Evolutionary conservation across 1,140 invertebrate genomes (phyloP).

Genomic region (Oryctes rhinoceros): DNA sequence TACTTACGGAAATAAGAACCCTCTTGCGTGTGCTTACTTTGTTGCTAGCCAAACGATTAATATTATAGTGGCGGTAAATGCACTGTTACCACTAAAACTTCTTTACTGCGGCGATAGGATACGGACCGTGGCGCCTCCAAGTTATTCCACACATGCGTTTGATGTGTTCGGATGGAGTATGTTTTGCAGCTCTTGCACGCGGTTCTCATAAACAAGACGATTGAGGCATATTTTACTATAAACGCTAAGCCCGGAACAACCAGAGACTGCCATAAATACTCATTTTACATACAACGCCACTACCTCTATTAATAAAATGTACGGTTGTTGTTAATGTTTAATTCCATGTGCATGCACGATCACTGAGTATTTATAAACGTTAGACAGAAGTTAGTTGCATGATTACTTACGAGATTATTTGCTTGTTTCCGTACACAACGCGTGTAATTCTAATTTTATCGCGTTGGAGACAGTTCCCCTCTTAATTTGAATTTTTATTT

Average conservation of each 20-base stretch:
- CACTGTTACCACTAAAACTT: slow-evolving; percentile 7
- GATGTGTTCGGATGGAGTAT: not conserved
- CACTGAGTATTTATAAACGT: slow-evolving; percentile 2
- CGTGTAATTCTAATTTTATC: not conserved
- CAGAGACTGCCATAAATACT: not conserved
- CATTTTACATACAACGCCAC: not conserved
- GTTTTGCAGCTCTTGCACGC: not conserved
- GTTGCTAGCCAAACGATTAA: not conserved
- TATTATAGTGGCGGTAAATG: not conserved
- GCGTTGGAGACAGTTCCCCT: not conserved
- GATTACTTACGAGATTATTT: not conserved
- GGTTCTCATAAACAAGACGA: slow-evolving; percentile 21
- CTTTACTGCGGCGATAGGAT: not conserved
- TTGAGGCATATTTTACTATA: not conserved
- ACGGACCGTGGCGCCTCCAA: not conserved
- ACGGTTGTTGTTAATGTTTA: not conserved
- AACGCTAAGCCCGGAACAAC: slow-evolving; percentile 11
- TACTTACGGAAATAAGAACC: slow-evolving; percentile 2
- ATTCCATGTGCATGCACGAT: not conserved
- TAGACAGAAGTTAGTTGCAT: not conserved
- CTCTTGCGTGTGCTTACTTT: not conserved
- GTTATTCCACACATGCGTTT: slow-evolving; percentile 27
- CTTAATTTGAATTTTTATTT: not conserved
- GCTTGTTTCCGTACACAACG: not conserved
- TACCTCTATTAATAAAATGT: slow-evolving; percentile 26